Conservation (phyloP, 2,113 vertebrate species). For the Limnothrissa miodon region DNA sequence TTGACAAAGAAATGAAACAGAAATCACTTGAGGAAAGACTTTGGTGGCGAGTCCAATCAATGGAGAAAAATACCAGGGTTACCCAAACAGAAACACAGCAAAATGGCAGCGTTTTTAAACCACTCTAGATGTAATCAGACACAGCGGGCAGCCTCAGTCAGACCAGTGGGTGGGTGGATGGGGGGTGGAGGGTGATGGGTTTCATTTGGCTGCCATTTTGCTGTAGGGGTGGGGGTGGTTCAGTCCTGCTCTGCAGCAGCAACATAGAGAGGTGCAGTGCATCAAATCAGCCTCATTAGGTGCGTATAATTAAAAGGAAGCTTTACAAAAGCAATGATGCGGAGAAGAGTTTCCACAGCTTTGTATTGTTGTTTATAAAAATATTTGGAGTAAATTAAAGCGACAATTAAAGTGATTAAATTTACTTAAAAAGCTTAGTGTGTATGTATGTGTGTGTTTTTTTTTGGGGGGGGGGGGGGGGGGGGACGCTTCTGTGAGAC, state of each 20-base stretch:
- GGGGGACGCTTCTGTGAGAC: neutral
- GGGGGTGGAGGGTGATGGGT: neutral
- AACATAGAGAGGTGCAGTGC: constrained; percentile 28
- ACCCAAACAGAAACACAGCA: constrained; percentile 19
- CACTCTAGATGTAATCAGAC: constrained; percentile 37
- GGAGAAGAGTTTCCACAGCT: constrained; percentile 45
- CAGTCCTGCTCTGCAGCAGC: neutral
- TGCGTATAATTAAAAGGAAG: constrained; percentile 51
- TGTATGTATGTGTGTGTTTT: neutral
- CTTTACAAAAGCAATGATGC: constrained; percentile 46
- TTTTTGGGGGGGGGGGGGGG: no score
- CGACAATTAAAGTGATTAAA: no score
- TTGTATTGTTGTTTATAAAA: constrained; percentile 33
- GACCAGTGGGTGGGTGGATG: neutral
- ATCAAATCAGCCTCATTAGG: constrained; percentile 46
- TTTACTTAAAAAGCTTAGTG: no score
- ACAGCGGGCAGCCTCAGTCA: constrained; percentile 2
- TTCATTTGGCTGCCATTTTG: no score
- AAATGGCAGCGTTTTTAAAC: constrained; percentile 33
- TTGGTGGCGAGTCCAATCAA: constrained; percentile 21
- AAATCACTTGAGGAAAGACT: neutral
- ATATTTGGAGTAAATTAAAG: no score
- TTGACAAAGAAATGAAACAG: neutral
- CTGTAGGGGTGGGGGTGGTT: neutral
- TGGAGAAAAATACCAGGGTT: constrained; percentile 23